Evolutionary conservation across 2,113 vertebrate species (phyloP).

Genomic region (Takifugu bimaculatus): DNA sequence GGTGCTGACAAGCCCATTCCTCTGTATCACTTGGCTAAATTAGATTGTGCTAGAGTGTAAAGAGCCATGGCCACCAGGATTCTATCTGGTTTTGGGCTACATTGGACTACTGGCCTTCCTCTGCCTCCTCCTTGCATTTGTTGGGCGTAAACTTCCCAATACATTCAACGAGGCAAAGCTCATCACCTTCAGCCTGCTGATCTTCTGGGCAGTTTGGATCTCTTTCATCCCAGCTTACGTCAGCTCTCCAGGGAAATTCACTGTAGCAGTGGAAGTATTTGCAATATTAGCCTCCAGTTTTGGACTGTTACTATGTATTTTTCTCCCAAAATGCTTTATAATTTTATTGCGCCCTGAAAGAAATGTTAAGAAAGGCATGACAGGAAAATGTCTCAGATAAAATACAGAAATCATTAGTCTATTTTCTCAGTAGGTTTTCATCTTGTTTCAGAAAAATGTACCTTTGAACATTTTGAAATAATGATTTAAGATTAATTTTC

Average conservation of each 20-base stretch:
- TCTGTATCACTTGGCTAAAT: background rate
- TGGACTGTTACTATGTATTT: slow-evolving; percentile 74
- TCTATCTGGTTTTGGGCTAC: slow-evolving; percentile 74
- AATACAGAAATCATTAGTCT: background rate
- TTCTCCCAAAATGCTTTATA: slow-evolving; percentile 75
- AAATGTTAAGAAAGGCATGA: slow-evolving; percentile 70
- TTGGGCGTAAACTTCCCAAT: slow-evolving; percentile 72
- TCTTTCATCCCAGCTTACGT: slow-evolving; percentile 76
- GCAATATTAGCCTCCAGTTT: slow-evolving; percentile 75
- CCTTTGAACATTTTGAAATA: no score
- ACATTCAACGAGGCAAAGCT: slow-evolving; percentile 65
- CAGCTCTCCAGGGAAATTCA: slow-evolving; percentile 74
- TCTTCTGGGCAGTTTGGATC: slow-evolving; percentile 76
- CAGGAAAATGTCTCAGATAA: slow-evolving; percentile 43
- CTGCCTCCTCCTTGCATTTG: slow-evolving; percentile 71
- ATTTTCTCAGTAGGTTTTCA: no score
- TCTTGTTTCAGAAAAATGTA: no score
- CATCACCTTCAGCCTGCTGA: slow-evolving; percentile 78
- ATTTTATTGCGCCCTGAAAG: slow-evolving; percentile 71
- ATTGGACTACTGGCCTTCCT: slow-evolving; percentile 70
- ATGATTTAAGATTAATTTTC: no score
- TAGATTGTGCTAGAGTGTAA: slow-evolving; percentile 74
- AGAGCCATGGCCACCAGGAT: slow-evolving; percentile 67
- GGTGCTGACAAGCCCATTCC: no score
- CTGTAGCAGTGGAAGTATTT: slow-evolving; percentile 76